A percentile compares a stretch with the other conserved stretches of the same genome.
Conservation (phyloP, 2,797 vertebrate genomes). For the Esox masquinongy region DNA sequence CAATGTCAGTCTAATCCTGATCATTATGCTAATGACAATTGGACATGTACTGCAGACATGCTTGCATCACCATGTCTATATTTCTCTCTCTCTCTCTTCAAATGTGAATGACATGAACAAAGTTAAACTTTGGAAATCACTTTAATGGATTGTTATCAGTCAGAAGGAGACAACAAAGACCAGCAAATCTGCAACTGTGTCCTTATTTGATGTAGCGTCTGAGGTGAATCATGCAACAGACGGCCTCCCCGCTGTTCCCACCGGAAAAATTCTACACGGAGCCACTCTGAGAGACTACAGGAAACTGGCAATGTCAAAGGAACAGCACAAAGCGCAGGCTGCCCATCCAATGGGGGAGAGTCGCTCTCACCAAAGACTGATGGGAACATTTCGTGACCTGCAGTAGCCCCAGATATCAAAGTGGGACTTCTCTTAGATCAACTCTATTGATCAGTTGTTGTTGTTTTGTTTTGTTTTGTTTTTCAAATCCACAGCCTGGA, state of each 20-base stretch:
- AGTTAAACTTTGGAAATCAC: slow-evolving; percentile 56
- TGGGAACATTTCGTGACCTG: slow-evolving; percentile 45
- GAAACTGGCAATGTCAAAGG: slow-evolving; percentile 38
- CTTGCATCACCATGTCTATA: slow-evolving; percentile 22
- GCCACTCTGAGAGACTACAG: slow-evolving; percentile 25
- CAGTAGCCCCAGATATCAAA: slow-evolving; percentile 57
- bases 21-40: background rate
- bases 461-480: slow-evolving; percentile 63
- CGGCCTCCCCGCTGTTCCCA: slow-evolving; percentile 31
- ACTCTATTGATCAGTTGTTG: slow-evolving; percentile 66
- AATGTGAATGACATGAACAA: slow-evolving; percentile 45
- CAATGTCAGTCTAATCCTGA: slow-evolving; percentile 55
- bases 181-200: slow-evolving; percentile 1
- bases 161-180: slow-evolving; percentile 46
- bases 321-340: slow-evolving; percentile 18
- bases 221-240: slow-evolving; percentile 47
- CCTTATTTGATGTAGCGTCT: slow-evolving; percentile 36
- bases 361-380: slow-evolving; percentile 43
- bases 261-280: slow-evolving; percentile 18
- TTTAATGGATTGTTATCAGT: slow-evolving; percentile 68
- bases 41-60: slow-evolving; percentile 37
- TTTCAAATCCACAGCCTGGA: slow-evolving; percentile 47
- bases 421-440: slow-evolving; percentile 53
- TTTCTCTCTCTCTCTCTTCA: slow-evolving; percentile 4
- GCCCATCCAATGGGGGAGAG: slow-evolving; percentile 25